phyloP scores from a whole-genome alignment of 1,140 invertebrate species.

The Heliconius melpomene region DNA sequence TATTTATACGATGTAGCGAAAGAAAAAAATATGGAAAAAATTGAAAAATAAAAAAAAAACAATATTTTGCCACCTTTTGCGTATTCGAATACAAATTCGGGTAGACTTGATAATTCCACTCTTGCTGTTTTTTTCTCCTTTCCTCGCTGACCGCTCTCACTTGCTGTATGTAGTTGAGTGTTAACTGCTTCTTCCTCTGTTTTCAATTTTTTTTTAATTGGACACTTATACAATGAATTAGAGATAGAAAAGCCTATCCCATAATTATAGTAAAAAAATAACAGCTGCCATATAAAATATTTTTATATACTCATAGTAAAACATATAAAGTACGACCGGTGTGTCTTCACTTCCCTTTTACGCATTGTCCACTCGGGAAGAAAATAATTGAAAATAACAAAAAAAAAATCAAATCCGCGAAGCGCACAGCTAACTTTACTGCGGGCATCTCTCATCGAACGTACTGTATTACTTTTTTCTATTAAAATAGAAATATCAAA shows the following conservation, averaged over 20 bases:
- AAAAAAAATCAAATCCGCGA: too few species aligned
- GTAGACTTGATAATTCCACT: constrained; percentile 91
- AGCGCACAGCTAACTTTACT: too few species aligned
- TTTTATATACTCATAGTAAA: too few species aligned
- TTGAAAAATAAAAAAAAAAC: neutral
- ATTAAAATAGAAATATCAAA: too few species aligned
- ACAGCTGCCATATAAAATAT: neutral
- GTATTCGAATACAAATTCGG: constrained; percentile 90
- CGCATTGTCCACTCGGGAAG: too few species aligned
- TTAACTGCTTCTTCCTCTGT: constrained; percentile 75
- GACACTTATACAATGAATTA: neutral
- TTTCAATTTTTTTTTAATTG: neutral
- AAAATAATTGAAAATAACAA: too few species aligned
- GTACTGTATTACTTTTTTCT: too few species aligned
- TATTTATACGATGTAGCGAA: too few species aligned
- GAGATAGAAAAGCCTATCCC: neutral
- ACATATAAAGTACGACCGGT: too few species aligned
- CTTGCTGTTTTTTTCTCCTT: constrained; percentile 74
- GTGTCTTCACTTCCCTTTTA: too few species aligned
- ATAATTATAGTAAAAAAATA: too few species aligned
- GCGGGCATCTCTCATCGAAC: too few species aligned
- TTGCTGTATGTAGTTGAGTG: constrained; percentile 71
- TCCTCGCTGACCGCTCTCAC: constrained; percentile 68
- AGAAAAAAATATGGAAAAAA: neutral
- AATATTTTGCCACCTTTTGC: constrained; percentile 86